phyloP scores from a whole-genome alignment of 2,888 invertebrate species.

The Hydroisotoma schaefferi region DNA sequence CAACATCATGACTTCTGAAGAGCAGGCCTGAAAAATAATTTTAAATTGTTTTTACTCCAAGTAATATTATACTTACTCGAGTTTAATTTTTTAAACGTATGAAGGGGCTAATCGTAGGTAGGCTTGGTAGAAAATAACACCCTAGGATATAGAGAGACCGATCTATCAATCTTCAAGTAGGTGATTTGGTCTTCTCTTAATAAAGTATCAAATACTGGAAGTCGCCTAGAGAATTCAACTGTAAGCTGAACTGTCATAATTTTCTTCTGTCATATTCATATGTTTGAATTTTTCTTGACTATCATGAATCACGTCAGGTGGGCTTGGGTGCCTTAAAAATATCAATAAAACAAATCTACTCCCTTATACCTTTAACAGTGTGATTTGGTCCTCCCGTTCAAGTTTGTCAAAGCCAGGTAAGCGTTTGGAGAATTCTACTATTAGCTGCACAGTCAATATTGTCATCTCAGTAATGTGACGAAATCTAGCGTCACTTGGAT shows the following conservation, averaged over 20 bases:
- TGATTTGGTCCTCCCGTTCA: slow-evolving; percentile 93
- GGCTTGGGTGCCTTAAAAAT: slow-evolving; percentile 38
- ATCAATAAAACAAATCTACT: too few species aligned
- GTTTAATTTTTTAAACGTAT: too few species aligned
- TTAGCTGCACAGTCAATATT: slow-evolving; percentile 92
- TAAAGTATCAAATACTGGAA: slow-evolving; percentile 93
- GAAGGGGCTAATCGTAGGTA: too few species aligned
- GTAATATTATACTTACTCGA: too few species aligned
- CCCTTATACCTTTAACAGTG: slow-evolving; percentile 84
- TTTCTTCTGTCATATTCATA: too few species aligned
- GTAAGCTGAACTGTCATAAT: slow-evolving; percentile 97
- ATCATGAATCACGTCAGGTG: slow-evolving; percentile 46
- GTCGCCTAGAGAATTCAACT: slow-evolving; percentile 94
- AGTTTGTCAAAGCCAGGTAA: slow-evolving; percentile 94
- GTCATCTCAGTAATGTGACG: slow-evolving; percentile 97
- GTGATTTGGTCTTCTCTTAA: too few species aligned
- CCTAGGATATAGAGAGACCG: too few species aligned
- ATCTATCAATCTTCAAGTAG: too few species aligned
- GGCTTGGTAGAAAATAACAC: too few species aligned
- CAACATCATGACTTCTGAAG: slow-evolving; percentile 98
- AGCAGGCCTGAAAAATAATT: slow-evolving; percentile 76
- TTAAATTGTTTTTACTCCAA: too few species aligned
- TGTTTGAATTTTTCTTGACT: slow-evolving; percentile 86
- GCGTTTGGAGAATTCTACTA: slow-evolving; percentile 96
- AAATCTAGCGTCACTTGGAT: slow-evolving; percentile 81